These are phyloP conservation scores for Pomacea canaliculata DNA, from an alignment of 2,888 invertebrate species.

Conservation along the genomic window DNA sequence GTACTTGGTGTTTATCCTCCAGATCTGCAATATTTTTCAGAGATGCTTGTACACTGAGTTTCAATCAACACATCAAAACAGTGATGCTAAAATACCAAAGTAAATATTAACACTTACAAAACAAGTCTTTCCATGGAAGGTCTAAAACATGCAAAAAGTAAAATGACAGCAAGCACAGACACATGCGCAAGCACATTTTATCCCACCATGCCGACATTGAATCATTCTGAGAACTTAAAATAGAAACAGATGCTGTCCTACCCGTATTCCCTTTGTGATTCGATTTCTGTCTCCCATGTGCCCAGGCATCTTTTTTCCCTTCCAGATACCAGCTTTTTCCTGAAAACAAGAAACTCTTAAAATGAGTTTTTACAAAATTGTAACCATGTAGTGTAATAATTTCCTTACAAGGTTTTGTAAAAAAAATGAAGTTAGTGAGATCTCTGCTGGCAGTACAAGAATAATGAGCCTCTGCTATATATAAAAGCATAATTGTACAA, in stretches of 20 bases:
- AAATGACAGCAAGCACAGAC: too few relatives aligned
- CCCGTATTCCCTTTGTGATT: slow-evolving; percentile 73
- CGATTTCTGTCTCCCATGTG: slow-evolving; percentile 88
- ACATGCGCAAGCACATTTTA: too few relatives aligned
- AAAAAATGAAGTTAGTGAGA: too few relatives aligned
- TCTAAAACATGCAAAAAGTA: neutral
- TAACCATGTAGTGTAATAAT: neutral
- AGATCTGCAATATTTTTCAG: slow-evolving; percentile 76
- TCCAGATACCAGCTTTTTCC: slow-evolving; percentile 88
- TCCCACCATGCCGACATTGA: too few relatives aligned
- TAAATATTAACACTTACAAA: neutral
- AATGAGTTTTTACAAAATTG: neutral
- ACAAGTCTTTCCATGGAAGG: neutral
- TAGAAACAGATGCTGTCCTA: slow-evolving; percentile 61
- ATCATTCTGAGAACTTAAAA: too few relatives aligned
- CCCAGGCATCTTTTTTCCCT: slow-evolving; percentile 96
- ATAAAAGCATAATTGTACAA: too few relatives aligned
- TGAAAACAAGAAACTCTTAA: slow-evolving; percentile 31
- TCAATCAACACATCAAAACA: neutral
- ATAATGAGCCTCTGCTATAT: too few relatives aligned
- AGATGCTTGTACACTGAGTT: too few relatives aligned
- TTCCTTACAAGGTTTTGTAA: neutral
- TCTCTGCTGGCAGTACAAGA: too few relatives aligned
- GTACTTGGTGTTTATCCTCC: slow-evolving; percentile 92
- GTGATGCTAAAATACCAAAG: slow-evolving; percentile 3